phyloP scores from a whole-genome alignment of 2,113 vertebrate species.

The Daphoenositta chrysoptera region DNA sequence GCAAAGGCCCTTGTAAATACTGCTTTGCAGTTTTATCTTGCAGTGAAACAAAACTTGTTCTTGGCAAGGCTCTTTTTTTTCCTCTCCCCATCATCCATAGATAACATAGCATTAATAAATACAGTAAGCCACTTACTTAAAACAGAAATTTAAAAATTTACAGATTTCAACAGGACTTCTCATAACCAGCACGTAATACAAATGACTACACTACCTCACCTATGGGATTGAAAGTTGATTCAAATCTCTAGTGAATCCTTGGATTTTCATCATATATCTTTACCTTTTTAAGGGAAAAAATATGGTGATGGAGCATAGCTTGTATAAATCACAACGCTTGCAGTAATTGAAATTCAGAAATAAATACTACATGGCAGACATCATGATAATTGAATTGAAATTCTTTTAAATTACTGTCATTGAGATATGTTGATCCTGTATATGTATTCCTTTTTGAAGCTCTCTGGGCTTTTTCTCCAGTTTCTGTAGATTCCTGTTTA shows the following conservation, averaged over 20 bases:
- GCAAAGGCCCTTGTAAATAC: slow-evolving; percentile 68
- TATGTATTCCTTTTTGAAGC: background rate
- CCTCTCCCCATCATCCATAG: background rate
- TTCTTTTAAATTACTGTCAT: background rate
- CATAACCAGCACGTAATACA: slow-evolving; percentile 66
- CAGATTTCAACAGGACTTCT: slow-evolving; percentile 55
- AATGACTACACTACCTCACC: slow-evolving; percentile 79
- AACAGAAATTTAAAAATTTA: background rate
- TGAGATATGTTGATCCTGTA: background rate
- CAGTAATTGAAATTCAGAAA: slow-evolving; percentile 34
- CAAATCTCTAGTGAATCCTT: slow-evolving; percentile 47
- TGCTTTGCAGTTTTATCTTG: slow-evolving; percentile 49
- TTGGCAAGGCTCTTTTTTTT: slow-evolving; percentile 7
- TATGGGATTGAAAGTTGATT: slow-evolving; percentile 66
- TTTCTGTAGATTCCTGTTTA: background rate
- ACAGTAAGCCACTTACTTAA: slow-evolving; percentile 57
- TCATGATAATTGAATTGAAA: background rate
- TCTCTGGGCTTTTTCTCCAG: background rate
- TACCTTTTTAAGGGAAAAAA: slow-evolving; percentile 17
- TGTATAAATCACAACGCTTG: slow-evolving; percentile 52
- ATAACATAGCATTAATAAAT: slow-evolving; percentile 66
- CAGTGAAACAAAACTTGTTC: slow-evolving; percentile 22
- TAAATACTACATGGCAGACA: background rate
- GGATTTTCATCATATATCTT: slow-evolving; percentile 8
- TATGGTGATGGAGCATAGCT: slow-evolving; percentile 49